Evolutionary conservation across 2,113 vertebrate genomes (phyloP), one percentile per base, ranked within the genome.

Genomic region (Sardina pilchardus): DNA sequence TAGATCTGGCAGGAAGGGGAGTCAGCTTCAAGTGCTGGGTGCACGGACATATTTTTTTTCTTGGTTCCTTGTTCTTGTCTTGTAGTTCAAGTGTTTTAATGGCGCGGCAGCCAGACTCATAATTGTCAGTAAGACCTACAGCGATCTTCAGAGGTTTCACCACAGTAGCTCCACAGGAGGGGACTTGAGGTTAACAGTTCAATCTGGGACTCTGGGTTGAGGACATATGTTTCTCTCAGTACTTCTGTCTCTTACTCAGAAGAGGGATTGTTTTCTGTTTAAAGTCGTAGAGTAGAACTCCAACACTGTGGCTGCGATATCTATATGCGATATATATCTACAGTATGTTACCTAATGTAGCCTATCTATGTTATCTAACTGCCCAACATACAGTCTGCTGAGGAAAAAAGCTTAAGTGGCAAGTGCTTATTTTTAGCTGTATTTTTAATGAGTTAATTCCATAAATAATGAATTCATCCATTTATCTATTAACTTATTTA

Each of bases 1-100:
- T 86, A n/a, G 48, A 36, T 34, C 71, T 78, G 71, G 30, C 71
- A 78, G 63, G 26, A 30, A 30, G 26, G 63, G 16, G 71, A 78
- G 16, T 34, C 34, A 34, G 71, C 12, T 5, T 78, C 39, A 78
- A 78, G 71, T 78, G 71, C 71, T 34, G 34, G 39, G 71, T 34
- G 71, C 16, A 34, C 30, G 6, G 71, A 12, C 71, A 34, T 78
- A 17, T 34, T 14, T 36, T 14, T 67, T 26, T 36, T 14, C 30
- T 26, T 3, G 9, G 30, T 34, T 14, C 71, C 71, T 34, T 78
- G 26, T 78, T 17, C 30, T 34, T 36, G 34, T 36, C 71, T 78
- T 78, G 71, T 78, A 78, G 71, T 36, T 34, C 4, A 34, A 78
- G 10, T 34, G 26, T 78, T 78, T 36, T 78, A 78, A 78, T 78